Evolutionary conservation across 2,113 vertebrate genomes (phyloP).

Genomic region (Brachypodius melanocephalos): DNA sequence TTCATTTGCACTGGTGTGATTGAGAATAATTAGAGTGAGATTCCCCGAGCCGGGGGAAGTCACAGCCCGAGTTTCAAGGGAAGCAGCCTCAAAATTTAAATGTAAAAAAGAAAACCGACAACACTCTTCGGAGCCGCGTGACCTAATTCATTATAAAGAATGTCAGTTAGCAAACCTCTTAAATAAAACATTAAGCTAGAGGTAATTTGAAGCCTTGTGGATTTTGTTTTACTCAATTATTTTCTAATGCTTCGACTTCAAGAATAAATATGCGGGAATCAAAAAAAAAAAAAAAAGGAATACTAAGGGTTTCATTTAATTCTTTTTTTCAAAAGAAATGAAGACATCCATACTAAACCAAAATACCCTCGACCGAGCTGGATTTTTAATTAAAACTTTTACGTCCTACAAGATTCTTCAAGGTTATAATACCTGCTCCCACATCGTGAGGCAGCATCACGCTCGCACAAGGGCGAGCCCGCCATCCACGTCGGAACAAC

Average conservation of each 20-base stretch:
- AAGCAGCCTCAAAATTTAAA: conserved; percentile 40
- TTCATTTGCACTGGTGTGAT: conserved; percentile 47
- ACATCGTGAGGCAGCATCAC: background rate
- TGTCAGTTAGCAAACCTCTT: conserved; percentile 65
- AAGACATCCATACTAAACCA: conserved; percentile 31
- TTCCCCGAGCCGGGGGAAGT: background rate
- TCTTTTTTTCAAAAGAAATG: conserved; percentile 23
- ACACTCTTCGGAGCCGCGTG: conserved; percentile 15
- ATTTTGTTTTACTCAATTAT: conserved; percentile 72
- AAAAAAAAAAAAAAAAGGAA: background rate
- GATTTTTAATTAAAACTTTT: conserved; percentile 47
- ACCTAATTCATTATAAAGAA: conserved; percentile 57
- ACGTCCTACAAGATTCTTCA: conserved; percentile 29
- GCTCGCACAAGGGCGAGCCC: background rate
- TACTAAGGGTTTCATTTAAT: conserved; percentile 37
- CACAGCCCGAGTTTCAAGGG: conserved; percentile 27
- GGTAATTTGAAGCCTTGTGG: conserved; percentile 70
- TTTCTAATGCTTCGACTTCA: conserved; percentile 59
- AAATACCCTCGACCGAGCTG: conserved; percentile 4
- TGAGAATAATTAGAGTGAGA: conserved; percentile 57
- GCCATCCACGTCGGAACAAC: background rate
- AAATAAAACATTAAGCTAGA: conserved; percentile 71
- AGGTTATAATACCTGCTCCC: conserved; percentile 17
- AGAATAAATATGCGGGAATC: conserved; percentile 63
- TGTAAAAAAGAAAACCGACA: conserved; percentile 37